phyloP scores from a whole-genome alignment of 53 echinoderm and acorn worm genomes.

The Henricia sp. region DNA sequence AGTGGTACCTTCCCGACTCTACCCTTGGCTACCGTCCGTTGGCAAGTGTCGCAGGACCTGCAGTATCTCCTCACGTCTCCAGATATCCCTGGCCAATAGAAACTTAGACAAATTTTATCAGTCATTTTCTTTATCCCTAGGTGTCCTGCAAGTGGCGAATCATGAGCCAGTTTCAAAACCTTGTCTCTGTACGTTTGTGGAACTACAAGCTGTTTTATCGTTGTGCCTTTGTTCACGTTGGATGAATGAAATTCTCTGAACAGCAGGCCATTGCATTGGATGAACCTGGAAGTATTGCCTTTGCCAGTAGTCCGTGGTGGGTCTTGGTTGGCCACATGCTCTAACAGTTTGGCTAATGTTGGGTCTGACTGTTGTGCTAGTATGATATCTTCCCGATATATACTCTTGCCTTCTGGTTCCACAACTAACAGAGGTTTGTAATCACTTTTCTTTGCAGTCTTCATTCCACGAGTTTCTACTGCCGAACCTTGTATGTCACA shows the following conservation, averaged over 20 bases:
- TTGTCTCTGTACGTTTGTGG: constrained; percentile 11
- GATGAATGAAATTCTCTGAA: constrained; percentile 30
- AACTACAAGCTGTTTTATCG: constrained; percentile 47
- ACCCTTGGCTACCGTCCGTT: constrained; percentile 32
- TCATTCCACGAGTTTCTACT: constrained; percentile 55
- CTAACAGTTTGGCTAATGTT: constrained; percentile 1
- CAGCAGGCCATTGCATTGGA: not conserved
- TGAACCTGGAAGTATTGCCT: not conserved
- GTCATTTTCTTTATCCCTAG: constrained; percentile 58
- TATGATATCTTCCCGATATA: constrained; percentile 26
- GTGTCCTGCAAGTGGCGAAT: constrained; percentile 62
- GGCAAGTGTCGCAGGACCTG: constrained; percentile 54
- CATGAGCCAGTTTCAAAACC: constrained; percentile 63
- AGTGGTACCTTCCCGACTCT: constrained; percentile 37
- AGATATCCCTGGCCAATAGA: constrained; percentile 62
- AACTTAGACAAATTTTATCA: constrained; percentile 30
- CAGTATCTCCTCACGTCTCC: constrained; percentile 49
- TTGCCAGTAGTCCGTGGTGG: not conserved
- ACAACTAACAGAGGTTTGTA: constrained; percentile 7
- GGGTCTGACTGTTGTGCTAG: constrained; percentile 28
- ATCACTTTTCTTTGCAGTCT: constrained; percentile 10
- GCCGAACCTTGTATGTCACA: constrained; percentile 3
- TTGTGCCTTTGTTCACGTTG: constrained; percentile 11
- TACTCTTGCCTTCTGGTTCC: not conserved
- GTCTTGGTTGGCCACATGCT: not conserved